Conservation (phyloP, 2,797 vertebrate genomes). For the Novumbra hubbsi region DNA sequence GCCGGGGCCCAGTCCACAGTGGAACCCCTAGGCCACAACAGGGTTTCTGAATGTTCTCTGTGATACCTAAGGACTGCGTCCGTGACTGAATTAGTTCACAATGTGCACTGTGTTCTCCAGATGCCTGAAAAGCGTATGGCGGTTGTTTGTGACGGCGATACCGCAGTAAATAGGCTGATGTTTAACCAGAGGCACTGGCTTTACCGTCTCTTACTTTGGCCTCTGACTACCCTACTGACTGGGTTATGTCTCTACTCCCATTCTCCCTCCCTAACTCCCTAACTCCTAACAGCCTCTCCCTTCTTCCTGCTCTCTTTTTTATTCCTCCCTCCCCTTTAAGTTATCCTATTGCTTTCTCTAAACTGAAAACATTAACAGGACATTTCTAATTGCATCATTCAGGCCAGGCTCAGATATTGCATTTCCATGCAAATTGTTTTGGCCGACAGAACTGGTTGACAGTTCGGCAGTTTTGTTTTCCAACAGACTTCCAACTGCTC, state of each 20-base stretch:
- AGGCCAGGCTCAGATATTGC: neutral
- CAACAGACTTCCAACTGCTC: neutral
- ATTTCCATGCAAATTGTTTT: neutral
- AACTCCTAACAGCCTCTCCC: neutral
- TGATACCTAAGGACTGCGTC: constrained; percentile 23
- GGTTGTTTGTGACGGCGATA: constrained; percentile 45
- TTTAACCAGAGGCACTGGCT: constrained; percentile 38
- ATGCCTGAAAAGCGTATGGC: constrained; percentile 1
- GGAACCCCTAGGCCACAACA: too few species aligned
- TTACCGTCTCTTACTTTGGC: constrained; percentile 8
- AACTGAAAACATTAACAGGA: constrained; percentile 37
- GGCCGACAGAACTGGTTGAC: neutral
- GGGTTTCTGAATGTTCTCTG: constrained; percentile 37
- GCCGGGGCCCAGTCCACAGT: too few species aligned
- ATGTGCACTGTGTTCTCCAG: constrained; percentile 9
- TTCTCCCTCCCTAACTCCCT: neutral
- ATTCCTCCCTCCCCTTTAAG: constrained; percentile 6
- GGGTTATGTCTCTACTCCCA: neutral
- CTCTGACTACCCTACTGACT: neutral
- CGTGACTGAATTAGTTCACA: constrained; percentile 26
- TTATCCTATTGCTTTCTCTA: constrained; percentile 3
- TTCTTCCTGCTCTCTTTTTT: constrained; percentile 13
- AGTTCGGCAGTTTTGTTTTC: neutral
- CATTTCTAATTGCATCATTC: constrained; percentile 15
- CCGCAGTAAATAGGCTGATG: constrained; percentile 36